Evolutionary conservation across 1,140 invertebrate genomes (phyloP), one percentile per base, ranked within the genome.

Genomic region (Doryteuthis pealeii): DNA sequence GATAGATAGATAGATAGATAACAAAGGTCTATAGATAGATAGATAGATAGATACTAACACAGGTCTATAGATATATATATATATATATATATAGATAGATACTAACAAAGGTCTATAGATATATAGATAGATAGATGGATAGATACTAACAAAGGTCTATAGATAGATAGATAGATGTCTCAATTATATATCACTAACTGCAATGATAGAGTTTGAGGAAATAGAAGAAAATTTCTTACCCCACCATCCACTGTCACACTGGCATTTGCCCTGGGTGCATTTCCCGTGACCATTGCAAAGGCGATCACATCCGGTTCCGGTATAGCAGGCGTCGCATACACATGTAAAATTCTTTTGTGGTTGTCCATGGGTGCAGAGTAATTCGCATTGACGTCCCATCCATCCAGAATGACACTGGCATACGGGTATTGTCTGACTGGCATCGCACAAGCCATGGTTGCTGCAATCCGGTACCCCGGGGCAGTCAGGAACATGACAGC

Each of bases 371-470:
- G 77, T 74, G 79, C 82, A 83, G 8, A 71, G 78, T 32, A 76
- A 74, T 66, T 83, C 79, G 75, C 83, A 84, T 4, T 82, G 69
- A 31, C 33, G 30, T 22, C 83, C 83, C 31, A 81, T 73, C 81
- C 81, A 84, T 54, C 78, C 80, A 18, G 80, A 74, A 33, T 83
- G 73, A 77, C 83, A 84, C 14, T 74, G 26, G 78, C 82, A 83
- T 18, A 72, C 70, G 15, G 82, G 82, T 35, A 79, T 77, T 31
- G 80, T 74, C 0, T 40, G 43, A 58, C 75, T 72, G 65, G 67
- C 75, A 65, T 78, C 73, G 78, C 82, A 83, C 3, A 43, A 35
- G 14, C 82, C 82, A 73, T 79, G 73, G 70, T 78, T 28, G 54
- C 49, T 78, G 68, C 78, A 79, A 65, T 78, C 76, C 1, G 79